Evolutionary conservation across 2,113 vertebrate genomes (phyloP).

Genomic region (Passer domesticus): DNA sequence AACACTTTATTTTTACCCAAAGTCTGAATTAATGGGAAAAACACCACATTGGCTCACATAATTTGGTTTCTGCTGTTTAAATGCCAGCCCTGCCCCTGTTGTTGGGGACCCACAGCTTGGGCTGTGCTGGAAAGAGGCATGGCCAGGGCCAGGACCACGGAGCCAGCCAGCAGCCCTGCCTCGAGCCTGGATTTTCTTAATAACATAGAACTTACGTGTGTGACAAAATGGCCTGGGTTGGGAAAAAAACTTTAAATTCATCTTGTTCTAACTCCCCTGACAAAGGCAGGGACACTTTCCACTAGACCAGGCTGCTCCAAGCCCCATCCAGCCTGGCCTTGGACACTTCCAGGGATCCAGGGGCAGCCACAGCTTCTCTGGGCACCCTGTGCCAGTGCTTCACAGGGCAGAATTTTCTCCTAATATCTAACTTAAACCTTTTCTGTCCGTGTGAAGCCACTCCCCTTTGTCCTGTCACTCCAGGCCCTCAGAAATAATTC

Average conservation of each 20-base stretch:
- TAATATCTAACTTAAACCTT: neutral
- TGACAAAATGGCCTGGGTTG: neutral
- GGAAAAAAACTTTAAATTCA: neutral
- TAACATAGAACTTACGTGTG: fast-evolving
- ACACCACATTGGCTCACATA: neutral
- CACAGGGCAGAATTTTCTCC: neutral
- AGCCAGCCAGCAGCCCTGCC: neutral
- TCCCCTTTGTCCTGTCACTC: neutral
- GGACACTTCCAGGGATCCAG: neutral
- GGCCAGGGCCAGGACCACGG: neutral
- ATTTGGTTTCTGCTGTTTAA: neutral
- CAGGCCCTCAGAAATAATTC: neutral
- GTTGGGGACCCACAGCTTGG: neutral
- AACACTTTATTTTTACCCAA: neutral
- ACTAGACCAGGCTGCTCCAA: neutral
- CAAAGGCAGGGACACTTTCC: neutral
- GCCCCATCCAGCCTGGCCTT: neutral
- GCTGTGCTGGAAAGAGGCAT: fast-evolving
- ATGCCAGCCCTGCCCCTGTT: neutral
- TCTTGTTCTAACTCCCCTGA: fast-evolving
- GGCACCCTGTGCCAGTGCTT: neutral
- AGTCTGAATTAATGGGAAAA: neutral
- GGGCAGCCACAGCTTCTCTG: neutral
- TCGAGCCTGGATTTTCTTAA: neutral
- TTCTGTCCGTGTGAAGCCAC: neutral